Percentiles rank a stretch among this genome's conserved stretches.
Conservation (phyloP, 2,888 invertebrate species). For the Tuberolachnus salignus region DNA sequence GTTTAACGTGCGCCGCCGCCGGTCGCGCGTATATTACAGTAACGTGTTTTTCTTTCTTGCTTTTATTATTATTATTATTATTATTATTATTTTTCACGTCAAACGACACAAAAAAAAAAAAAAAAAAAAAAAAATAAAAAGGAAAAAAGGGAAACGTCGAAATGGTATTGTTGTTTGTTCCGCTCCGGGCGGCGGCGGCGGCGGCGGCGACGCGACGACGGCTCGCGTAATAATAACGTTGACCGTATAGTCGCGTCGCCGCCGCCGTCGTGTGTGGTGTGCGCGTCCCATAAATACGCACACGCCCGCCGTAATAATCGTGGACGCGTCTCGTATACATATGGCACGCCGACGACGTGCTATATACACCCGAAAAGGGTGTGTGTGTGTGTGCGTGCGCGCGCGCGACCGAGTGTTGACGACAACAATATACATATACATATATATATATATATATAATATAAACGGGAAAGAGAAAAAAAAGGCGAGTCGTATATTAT, state of each 20-base stretch:
- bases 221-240: slow-evolving; percentile 36
- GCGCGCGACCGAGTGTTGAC: no score
- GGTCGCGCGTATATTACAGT: not conserved
- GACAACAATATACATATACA: slow-evolving; percentile 1
- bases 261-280: slow-evolving; percentile 40
- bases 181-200: no score
- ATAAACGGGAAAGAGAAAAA: not conserved
- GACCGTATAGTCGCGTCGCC: no score
- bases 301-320: no score
- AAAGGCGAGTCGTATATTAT: slow-evolving; percentile 22
- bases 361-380: slow-evolving; percentile 22
- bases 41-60: slow-evolving; percentile 3
- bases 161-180: slow-evolving; percentile 25
- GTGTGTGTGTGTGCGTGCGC: not conserved
- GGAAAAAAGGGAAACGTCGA: slow-evolving; percentile 19
- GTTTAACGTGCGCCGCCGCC: slow-evolving; percentile 39
- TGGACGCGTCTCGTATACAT: not conserved
- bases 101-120: not conserved
- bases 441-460: not conserved
- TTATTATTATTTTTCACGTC: no score
- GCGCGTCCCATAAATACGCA: not conserved
- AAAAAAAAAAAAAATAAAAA: slow-evolving; percentile 17
- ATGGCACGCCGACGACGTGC: not conserved
- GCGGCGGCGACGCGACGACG: no score
- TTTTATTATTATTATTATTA: no score